Evolutionary conservation across 2,113 vertebrate genomes (phyloP).

Genomic region (Catharus fuscescens): DNA sequence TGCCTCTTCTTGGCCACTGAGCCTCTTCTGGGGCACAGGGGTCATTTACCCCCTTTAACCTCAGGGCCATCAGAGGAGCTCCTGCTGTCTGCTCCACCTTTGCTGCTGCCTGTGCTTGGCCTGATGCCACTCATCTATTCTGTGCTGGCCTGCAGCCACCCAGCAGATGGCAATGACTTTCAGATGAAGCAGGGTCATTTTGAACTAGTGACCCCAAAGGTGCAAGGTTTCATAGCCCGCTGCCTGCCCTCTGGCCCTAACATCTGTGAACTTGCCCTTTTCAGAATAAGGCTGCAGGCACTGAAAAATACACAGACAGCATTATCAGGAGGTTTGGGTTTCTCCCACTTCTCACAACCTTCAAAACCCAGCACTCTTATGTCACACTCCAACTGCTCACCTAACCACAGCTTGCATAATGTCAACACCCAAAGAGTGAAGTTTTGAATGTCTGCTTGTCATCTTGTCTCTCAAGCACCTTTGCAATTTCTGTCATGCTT

Average conservation of each 20-base stretch:
- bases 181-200: background rate
- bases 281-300: slow-evolving; percentile 16
- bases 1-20: background rate
- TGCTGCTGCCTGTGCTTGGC: background rate
- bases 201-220: slow-evolving; percentile 42
- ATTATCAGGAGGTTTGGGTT: background rate
- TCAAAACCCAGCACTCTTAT: background rate
- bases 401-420: background rate
- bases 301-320: background rate
- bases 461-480: background rate
- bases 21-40: background rate
- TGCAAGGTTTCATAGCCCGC: slow-evolving; percentile 9
- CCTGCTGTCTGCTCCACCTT: slow-evolving; percentile 9
- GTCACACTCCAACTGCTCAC: background rate
- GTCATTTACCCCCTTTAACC: slow-evolving; percentile 14
- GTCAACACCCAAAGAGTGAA: background rate
- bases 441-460: background rate
- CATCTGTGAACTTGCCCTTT: slow-evolving; percentile 48
- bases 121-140: background rate
- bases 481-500: background rate
- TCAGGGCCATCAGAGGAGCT: background rate
- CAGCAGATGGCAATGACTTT: slow-evolving; percentile 59
- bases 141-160: slow-evolving; percentile 17
- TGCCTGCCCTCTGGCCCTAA: slow-evolving; percentile 37
- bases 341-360: background rate